Percentiles rank a stretch among this genome's conserved stretches.
Evolutionary conservation across 2,797 vertebrate genomes (phyloP).

Genomic region (Alcedo atthis): DNA sequence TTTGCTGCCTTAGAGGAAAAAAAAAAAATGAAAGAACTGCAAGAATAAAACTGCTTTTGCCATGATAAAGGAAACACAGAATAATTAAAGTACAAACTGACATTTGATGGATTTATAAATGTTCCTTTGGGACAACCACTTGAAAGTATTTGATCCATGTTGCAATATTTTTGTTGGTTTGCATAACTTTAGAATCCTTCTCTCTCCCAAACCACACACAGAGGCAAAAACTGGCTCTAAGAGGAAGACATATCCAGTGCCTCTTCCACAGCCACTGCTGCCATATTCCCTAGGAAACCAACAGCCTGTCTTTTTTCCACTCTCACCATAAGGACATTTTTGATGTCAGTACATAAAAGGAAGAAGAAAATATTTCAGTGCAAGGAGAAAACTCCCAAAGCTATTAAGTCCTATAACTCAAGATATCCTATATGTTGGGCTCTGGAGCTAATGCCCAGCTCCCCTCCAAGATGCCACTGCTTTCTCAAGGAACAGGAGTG

Average conservation of each 20-base stretch:
- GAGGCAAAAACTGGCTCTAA: rapidly evolving
- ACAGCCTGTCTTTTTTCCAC: neutral
- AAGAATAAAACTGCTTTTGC: neutral
- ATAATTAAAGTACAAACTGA: neutral
- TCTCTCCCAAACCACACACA: neutral
- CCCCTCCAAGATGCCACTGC: neutral
- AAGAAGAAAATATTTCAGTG: neutral
- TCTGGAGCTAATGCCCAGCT: neutral
- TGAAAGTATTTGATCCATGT: neutral
- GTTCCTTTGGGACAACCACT: neutral
- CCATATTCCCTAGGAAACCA: neutral
- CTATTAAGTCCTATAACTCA: neutral
- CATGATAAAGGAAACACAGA: neutral
- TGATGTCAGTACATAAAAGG: neutral
- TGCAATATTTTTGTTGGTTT: neutral
- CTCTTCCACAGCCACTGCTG: neutral
- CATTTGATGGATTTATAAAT: neutral
- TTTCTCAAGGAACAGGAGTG: rapidly evolving
- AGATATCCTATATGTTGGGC: neutral
- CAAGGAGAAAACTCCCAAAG: neutral
- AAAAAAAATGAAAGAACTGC: neutral
- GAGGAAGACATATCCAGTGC: neutral
- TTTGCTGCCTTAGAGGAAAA: neutral
- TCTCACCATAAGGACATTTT: rapidly evolving
- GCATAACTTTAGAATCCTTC: neutral